Conservation (phyloP, 2,888 invertebrate species). For the Hanleya hanleyi region DNA sequence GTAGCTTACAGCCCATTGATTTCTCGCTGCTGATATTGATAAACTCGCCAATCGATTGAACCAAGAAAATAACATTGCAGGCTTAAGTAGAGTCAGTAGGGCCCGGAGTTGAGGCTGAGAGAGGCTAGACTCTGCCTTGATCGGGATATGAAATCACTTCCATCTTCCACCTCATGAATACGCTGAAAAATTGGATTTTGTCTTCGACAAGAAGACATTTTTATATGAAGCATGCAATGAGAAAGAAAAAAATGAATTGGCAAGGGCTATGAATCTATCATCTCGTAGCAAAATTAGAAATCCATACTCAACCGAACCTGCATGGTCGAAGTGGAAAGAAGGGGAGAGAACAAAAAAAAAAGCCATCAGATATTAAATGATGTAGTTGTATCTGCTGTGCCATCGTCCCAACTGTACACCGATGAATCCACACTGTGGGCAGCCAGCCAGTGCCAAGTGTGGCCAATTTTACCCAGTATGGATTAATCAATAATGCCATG, state of each 20-base stretch:
- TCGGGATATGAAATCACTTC: neutral
- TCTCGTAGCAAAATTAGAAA: neutral
- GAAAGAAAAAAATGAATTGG: neutral
- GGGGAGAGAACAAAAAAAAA: neutral
- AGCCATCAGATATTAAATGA: slow-evolving; percentile 5
- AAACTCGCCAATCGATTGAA: slow-evolving; percentile 3
- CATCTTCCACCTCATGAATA: neutral
- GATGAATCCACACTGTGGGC: neutral
- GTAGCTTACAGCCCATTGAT: neutral
- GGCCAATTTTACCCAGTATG: slow-evolving; percentile 1
- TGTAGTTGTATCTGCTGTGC: neutral
- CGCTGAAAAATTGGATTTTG: neutral
- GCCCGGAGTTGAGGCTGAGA: neutral
- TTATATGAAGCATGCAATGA: neutral
- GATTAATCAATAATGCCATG: slow-evolving; percentile 9
- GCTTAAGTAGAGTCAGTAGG: neutral
- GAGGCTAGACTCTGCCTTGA: neutral
- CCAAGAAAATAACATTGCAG: neutral
- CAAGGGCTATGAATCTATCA: neutral
- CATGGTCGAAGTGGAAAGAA: neutral
- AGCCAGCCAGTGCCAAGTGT: neutral
- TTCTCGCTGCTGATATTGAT: slow-evolving; percentile 9
- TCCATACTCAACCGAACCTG: neutral
- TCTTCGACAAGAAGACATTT: neutral
- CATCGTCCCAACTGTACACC: neutral